Evolutionary conservation across 2,797 vertebrate species (phyloP), one percentile per base, ranked within the genome.

Genomic region (Perdix hodgsoniae): DNA sequence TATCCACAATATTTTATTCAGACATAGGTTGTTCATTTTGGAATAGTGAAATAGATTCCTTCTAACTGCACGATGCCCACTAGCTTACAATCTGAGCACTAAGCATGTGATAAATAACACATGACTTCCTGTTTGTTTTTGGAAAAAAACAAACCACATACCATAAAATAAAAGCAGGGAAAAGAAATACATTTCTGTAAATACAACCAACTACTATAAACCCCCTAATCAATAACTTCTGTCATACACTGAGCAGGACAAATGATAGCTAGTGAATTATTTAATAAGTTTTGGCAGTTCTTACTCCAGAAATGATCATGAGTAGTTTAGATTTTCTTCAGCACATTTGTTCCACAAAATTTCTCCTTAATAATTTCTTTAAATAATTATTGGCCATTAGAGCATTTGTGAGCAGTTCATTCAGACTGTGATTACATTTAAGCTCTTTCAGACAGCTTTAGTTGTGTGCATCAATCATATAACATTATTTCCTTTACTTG

Each of bases 331-430:
- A 35, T 91, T 71, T 90, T 83, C 78, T 65, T 74, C 69, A 84
- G 67, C 45, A 72, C 40, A 27, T 81, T 75, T 79, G 35, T 75
- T 50, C 35, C 31, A 39, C 35, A 66, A 37, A 65, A 50, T 69
- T 89, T 72, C 70, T 86, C 52, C 87, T 89, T 75, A 93, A 85
- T 92, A 90, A 88, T 86, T 78, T 86, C n/a, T 66, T 63, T 23
- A 63, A 95, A 45, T 44, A 50, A 73, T 83, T 91, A 93, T 8
- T 67, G 29, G 27, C 90, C 78, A 73, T 88, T 13, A 45, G 71
- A 85, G 57, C 47, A 35, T 73, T 90, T 39, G 33, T 64, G 80
- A 93, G 79, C 57, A n/a, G 37, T 86, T 91, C 29, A 13, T 63
- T 65, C 33, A 42, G 44, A 40, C 67, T 52, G 4, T 73, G 86